Evolutionary conservation across 53 echinoderm and acorn worm genomes (phyloP), one percentile per base, ranked within the genome.

Genomic region (Astropecten irregularis): DNA sequence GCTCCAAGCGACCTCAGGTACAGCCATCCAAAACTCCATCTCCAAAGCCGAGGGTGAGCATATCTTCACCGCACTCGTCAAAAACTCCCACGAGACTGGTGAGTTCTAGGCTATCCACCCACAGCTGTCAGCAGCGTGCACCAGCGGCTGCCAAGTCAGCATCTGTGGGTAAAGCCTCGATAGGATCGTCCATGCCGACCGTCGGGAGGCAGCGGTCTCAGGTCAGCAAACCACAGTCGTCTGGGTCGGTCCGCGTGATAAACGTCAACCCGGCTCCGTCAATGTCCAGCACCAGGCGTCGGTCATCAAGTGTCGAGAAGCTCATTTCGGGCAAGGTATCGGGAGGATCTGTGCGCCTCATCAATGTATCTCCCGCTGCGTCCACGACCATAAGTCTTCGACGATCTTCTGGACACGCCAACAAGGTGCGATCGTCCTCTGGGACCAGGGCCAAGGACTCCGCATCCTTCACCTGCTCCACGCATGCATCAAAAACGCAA

Each of bases 161-260:
- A 37, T 42, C 42, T 56, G 18, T 23, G n/a, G 15, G 57, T 2
- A 76, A 76, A 58, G 38, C 68, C 25, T 46, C 68, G 11, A 44
- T 15, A 3, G 68, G 42, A 4, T 68, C 68, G 1, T 54, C 70
- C 30, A 31, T 32, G 33, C 35, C 79, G 5, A 31, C 7, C 23
- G 6, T 40, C n/a, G n/a, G 10, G 13, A 62, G 46, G 16, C 79
- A 48, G 42, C 62, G 79, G 19, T 79, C 79, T 9, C 79, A 48
- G 14, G 63, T 62, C 33, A 79, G 46, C 48, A 79, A 79, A 11
- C 79, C 79, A 1, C 79, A 46, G 33, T 79, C 79, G 62, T 56
- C 79, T 25, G 79, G 79, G 35, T 79, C 79, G 49, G 48, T 79
- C 49, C 79, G 79, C 19, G 47, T 79, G 79, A 79, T 79, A 18